phyloP scores from a whole-genome alignment of 2,113 vertebrate genomes.

The Trachemys scripta region DNA sequence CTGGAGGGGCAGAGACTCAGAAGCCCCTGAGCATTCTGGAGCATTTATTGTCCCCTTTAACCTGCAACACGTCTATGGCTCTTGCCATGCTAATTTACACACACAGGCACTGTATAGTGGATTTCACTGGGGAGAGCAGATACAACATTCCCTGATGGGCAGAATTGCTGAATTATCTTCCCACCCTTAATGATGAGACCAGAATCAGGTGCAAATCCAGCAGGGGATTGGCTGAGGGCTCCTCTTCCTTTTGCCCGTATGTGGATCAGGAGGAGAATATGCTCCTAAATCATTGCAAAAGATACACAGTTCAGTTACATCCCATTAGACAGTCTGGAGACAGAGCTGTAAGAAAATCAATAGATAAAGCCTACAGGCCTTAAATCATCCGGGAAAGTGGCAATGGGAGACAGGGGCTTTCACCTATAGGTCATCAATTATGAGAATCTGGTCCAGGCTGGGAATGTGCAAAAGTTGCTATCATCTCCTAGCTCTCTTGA shows the following conservation, averaged over 20 bases:
- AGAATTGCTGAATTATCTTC: constrained; percentile 47
- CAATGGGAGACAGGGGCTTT: neutral
- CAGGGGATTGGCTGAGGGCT: neutral
- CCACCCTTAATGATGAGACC: neutral
- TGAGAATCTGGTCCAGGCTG: neutral
- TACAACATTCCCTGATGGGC: neutral
- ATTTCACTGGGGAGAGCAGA: neutral
- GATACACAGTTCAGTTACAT: neutral
- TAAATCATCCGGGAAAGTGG: neutral
- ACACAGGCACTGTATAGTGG: neutral
- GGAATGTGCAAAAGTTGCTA: neutral
- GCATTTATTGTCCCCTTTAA: neutral
- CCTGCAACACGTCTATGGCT: neutral
- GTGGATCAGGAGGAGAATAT: neutral
- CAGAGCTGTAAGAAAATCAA: neutral
- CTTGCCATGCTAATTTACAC: neutral
- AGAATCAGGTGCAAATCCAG: neutral
- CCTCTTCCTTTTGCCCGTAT: neutral
- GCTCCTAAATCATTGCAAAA: neutral
- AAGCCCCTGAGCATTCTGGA: neutral
- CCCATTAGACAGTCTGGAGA: neutral
- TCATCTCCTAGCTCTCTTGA: neutral
- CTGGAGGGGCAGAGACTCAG: neutral
- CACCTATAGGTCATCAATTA: neutral
- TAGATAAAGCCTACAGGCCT: neutral